Base-by-base conservation (phyloP, 2,888 invertebrate genomes). In the Himalopsyche anomala region DNA sequence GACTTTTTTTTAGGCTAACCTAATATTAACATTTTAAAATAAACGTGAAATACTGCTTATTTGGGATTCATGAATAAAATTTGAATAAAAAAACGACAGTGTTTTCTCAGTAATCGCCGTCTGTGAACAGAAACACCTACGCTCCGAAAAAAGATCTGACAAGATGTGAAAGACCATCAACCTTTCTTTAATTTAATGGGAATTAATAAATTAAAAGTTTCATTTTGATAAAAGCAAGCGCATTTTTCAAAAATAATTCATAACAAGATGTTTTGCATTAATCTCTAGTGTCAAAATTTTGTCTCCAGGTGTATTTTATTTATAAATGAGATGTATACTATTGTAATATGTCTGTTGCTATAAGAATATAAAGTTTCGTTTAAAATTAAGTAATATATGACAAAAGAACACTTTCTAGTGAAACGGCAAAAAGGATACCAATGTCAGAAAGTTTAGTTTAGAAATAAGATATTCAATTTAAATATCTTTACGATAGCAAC, bases 21-120 rank as follows among this genome's bases (percentile, higher is more conserved):
- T 74, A 74, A 74, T 80, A 80, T 80, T 80, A 80, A 80, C 80
- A 80, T 80, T 80, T 80, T 80, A 45, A 80, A 80, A 80, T 80
- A 80, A 80, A 80, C 38, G 51, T 80, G 45, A 80, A 80, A 80
- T 80, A 80, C 80, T 80, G 51, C 80, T 45, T 51, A 45, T 80
- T 80, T 51, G 51, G 80, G 45, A 80, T 80, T 80, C 80, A 80
- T 80, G 80, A 80, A 80, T 80, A 80, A 80, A 80, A 80, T 80
- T 80, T 80, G 42, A 80, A 80, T 80, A 80, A 80, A 80, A 80
- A 80, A 80, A 80, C 80, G 19, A 80, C 28, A 80, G 51, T 51
- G 51, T 80, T 80, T 80, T 80, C 80, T 45, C 51, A 51, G 80
- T 42, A 51, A 80, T 45, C 80, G 80, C 45, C 45, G 80, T 28